Evolutionary conservation across 2,888 invertebrate genomes (phyloP).

Genomic region (Adelphocoris suturalis): DNA sequence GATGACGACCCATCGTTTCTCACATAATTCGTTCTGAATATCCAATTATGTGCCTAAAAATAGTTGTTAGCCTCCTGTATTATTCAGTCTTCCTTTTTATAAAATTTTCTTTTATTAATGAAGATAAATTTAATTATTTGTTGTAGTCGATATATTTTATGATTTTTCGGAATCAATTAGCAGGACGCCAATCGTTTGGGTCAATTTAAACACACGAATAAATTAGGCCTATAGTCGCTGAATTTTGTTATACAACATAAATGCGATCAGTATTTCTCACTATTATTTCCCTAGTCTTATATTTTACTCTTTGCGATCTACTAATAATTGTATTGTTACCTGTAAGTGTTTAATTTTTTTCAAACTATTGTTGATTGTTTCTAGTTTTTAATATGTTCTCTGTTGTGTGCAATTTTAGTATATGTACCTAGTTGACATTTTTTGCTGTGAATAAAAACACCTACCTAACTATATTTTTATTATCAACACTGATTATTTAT

Average conservation of each 20-base stretch:
- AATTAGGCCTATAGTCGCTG: background rate
- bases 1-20: no score
- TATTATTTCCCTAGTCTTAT: background rate
- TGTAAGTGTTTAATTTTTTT: background rate
- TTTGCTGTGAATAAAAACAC: background rate
- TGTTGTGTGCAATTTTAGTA: constrained; percentile 1
- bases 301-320: background rate
- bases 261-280: constrained; percentile 23
- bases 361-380: background rate
- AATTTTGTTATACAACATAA: background rate
- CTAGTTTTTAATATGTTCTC: background rate
- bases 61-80: background rate
- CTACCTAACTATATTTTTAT: background rate
- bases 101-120: background rate
- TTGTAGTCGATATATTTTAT: background rate
- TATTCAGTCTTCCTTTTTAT: constrained; percentile 24
- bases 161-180: background rate
- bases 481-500: background rate
- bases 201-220: background rate
- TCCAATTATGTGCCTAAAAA: background rate
- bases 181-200: background rate
- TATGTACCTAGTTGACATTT: constrained; percentile 18
- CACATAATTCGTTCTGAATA: background rate
- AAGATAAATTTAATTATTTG: background rate
- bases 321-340: constrained; percentile 7